Evolutionary conservation across 1,140 invertebrate species (phyloP), one percentile per base, ranked within the genome.

Genomic region (Magallana ariakensis): DNA sequence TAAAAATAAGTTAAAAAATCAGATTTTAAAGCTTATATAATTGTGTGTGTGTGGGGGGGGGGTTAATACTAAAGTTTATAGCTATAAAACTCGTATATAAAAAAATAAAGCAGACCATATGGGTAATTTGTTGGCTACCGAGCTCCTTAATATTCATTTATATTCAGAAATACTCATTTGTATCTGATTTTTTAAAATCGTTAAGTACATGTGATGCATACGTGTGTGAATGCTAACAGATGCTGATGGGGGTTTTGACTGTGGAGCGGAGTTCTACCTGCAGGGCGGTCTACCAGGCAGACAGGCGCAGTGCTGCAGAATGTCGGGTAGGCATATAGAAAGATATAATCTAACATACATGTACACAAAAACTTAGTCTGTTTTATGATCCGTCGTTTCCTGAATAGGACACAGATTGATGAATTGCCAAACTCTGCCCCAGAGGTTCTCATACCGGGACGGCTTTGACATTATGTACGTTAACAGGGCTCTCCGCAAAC

Each of bases 391-490:
- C 33, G 13, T 26, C 13, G 22, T 75, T 26, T 75, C 15, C 13
- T 33, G 3, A 19, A 75, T 10, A 75, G 66, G 22, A 22, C 22
- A 75, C 66, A 75, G 66, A 75, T 11, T 75, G 11, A 33, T 13
- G 22, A 33, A 75, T 26, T 75, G 66, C 66, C 66, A 75, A 75
- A 75, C 22, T 26, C 10, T 10, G 33, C 9, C 66, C 11, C 9
- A 75, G 66, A 75, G 22, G 11, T 75, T 75, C 13, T 75, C 66
- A 33, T 75, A 33, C 22, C 19, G 22, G 22, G 66, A 26, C 66
- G 66, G 66, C 11, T 75, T 75, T 75, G 66, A 75, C 66, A 75
- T 75, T 10, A 75, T 75, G 66, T 75, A 75, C 33, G 22, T 33
- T 26, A 75, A 75, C 66, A 19, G 66, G 4, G 66, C 66, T 26